A percentile compares a stretch with the other conserved stretches of the same genome.
phyloP scores from a whole-genome alignment of 2,797 vertebrate species.

The Astyanax mexicanus region DNA sequence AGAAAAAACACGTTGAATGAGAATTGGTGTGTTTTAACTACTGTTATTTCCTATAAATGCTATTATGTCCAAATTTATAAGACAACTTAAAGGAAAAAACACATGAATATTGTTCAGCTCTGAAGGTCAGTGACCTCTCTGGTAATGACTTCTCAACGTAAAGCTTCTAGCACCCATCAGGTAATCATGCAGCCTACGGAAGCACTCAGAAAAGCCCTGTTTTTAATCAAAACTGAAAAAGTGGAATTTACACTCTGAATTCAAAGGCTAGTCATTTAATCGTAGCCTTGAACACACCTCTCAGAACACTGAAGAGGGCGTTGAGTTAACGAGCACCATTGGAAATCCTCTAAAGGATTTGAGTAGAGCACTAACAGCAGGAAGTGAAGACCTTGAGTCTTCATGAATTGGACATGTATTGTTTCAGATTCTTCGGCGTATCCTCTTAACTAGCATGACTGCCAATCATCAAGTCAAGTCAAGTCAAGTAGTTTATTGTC shows the following conservation, averaged over 20 bases:
- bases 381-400: neutral
- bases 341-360: neutral
- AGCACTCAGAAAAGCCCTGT: neutral
- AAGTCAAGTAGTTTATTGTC: too few relatives aligned
- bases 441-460: neutral
- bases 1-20: too few relatives aligned
- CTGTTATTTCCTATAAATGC: too few relatives aligned
- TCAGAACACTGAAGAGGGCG: neutral
- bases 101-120: neutral
- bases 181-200: neutral
- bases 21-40: too few relatives aligned
- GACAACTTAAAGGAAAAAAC: too few relatives aligned
- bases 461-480: too few relatives aligned
- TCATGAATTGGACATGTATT: neutral
- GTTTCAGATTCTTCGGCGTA: neutral
- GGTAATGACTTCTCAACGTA: constrained; percentile 11
- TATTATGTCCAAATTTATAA: too few relatives aligned
- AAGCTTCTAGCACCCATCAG: neutral
- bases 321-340: neutral
- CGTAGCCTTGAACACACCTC: neutral
- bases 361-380: too few relatives aligned
- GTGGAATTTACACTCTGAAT: neutral
- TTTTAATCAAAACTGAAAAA: neutral
- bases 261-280: neutral
- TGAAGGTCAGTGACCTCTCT: neutral